These are phyloP conservation scores for Xiphorhynchus erythropygius DNA, from an alignment of 2,797 vertebrate genomes.

Conservation along the genomic window DNA sequence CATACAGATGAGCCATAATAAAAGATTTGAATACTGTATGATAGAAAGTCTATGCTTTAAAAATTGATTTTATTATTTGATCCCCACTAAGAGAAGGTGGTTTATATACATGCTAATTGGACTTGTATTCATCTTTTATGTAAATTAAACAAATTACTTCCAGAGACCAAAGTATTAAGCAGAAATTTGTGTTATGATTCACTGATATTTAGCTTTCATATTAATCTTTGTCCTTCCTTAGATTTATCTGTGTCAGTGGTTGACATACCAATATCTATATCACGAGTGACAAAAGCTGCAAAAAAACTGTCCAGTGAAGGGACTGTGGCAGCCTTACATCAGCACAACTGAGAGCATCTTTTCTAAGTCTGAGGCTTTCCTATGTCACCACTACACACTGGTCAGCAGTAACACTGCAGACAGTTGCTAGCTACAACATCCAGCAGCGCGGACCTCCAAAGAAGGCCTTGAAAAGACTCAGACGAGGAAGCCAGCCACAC, in stretches of 20 bases:
- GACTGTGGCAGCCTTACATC: neutral
- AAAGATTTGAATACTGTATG: neutral
- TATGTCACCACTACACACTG: neutral
- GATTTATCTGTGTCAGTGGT: neutral
- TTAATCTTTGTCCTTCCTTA: neutral
- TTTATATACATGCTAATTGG: neutral
- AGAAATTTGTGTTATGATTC: neutral
- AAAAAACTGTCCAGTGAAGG: neutral
- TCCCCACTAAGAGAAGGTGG: neutral
- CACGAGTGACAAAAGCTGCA: neutral
- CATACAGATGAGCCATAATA: neutral
- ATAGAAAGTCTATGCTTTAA: neutral
- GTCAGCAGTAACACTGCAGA: constrained; percentile 24
- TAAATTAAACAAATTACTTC: neutral
- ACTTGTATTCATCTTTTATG: neutral
- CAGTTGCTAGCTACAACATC: constrained; percentile 23
- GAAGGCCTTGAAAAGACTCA: constrained; percentile 56
- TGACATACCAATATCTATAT: neutral
- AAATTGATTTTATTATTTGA: neutral
- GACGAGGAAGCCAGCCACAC: constrained; percentile 62
- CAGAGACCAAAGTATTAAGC: neutral
- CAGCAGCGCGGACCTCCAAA: constrained; percentile 22
- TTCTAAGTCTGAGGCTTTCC: neutral
- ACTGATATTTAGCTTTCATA: neutral
- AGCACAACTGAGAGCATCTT: constrained; percentile 14